phyloP scores from a whole-genome alignment of 2,797 vertebrate genomes.

The Cirrhinus molitorella region DNA sequence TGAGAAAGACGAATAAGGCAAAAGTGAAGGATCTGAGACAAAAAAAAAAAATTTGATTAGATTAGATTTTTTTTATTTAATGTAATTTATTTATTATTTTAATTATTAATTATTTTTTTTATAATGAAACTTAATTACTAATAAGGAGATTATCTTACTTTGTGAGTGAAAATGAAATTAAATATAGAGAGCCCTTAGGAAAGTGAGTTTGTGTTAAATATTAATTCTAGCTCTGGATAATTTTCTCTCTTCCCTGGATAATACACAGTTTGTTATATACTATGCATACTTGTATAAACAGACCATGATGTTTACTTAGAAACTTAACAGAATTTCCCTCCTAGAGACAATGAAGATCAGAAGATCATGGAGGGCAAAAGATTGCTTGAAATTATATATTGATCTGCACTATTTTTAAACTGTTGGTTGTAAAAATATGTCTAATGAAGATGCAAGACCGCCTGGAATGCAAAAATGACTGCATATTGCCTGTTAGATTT shows the following conservation, averaged over 20 bases:
- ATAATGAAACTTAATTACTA: not conserved
- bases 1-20: not conserved
- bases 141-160: not conserved
- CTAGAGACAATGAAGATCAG: not conserved
- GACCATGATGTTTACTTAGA: conserved; percentile 11
- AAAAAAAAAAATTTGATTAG: too few relatives aligned
- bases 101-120: too few relatives aligned
- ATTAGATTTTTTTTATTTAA: not conserved
- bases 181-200: not conserved
- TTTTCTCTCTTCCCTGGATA: not conserved
- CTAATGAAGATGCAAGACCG: conserved; percentile 16
- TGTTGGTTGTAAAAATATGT: conserved; percentile 21
- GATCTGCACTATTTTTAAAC: conserved; percentile 1
- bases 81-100: not conserved
- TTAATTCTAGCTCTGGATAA: not conserved
- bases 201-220: conserved; percentile 12
- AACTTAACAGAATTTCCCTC: not conserved
- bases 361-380: not conserved
- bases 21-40: not conserved
- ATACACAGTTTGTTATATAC: conserved; percentile 1
- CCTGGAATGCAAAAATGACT: not conserved
- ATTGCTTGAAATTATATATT: not conserved
- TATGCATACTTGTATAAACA: not conserved
- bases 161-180: not conserved
- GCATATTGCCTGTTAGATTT: not conserved